Evolutionary conservation across 2,888 invertebrate species (phyloP).

Genomic region (Cremastobaeus sp.): DNA sequence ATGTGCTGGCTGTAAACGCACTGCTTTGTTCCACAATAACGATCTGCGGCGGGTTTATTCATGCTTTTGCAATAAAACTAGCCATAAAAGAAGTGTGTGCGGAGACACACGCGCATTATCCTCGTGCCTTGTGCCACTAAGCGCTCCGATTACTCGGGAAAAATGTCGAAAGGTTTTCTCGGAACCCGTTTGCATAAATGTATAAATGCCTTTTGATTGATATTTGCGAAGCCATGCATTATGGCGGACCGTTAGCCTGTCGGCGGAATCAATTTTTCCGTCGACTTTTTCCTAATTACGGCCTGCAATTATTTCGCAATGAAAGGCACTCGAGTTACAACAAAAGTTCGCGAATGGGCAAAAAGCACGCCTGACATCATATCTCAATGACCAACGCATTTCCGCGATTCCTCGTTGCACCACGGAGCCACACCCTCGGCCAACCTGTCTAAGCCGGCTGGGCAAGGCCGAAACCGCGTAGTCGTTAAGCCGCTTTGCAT

Average conservation of each 20-base stretch:
- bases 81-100: slow-evolving; percentile 26
- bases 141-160: slow-evolving; percentile 1
- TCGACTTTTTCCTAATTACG: too few species aligned
- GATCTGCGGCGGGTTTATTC: slow-evolving; percentile 42
- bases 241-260: not conserved
- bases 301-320: too few species aligned
- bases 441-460: not conserved
- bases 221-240: not conserved
- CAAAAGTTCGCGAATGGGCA: too few species aligned
- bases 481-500: slow-evolving; percentile 39
- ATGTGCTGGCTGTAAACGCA: slow-evolving; percentile 16
- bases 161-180: slow-evolving; percentile 20
- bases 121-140: slow-evolving; percentile 15
- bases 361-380: slow-evolving; percentile 26
- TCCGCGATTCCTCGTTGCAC: not conserved
- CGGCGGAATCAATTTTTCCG: too few species aligned
- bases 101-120: slow-evolving; percentile 21
- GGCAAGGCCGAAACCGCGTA: slow-evolving; percentile 34
- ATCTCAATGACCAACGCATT: not conserved
- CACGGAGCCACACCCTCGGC: not conserved
- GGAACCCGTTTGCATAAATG: slow-evolving; percentile 8
- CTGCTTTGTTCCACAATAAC: slow-evolving; percentile 40
- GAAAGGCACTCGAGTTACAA: too few species aligned
- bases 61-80: slow-evolving; percentile 40
- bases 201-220: not conserved